Evolutionary conservation across 2,797 vertebrate species (phyloP), one percentile per base, ranked within the genome.

Genomic region (Periophthalmus magnuspinnatus): DNA sequence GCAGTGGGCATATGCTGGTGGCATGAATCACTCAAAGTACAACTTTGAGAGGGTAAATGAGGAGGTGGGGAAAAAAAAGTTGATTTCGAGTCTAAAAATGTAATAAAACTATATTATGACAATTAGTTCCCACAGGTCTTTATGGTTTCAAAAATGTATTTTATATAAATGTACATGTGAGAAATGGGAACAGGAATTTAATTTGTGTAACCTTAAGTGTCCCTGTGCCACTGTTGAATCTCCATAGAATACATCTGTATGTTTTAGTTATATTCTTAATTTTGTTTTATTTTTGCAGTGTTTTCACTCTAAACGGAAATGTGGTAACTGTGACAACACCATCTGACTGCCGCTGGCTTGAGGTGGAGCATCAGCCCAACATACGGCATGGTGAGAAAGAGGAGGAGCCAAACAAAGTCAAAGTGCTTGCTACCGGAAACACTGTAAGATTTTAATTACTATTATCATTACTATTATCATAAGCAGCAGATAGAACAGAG

Each of bases 331-430:
- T 95, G 87, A 93, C 88, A 0, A 95, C 94, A 0, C 94, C 94
- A 0, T 94, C 92, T 0, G 93, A 95, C 86, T 94, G 93, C 78
- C 92, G 93, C 88, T 97, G 95, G 96, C 91, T 99, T 22, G 94
- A 94, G 75, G 95, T 99, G 73, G 94, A 94, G 85, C 94, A 95
- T 85, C 81, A 67, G 71, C 93, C 91, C 19, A 65, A 72, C 0
- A 69, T 13, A 5, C 86, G 64, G 67, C 65, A 62, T 41, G 76
- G 36, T 13, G 74, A 77, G 11, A 56, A 75, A 65, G 80, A 84
- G 7, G 90, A 90, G 58, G 89, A 93, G 70, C 91, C 88, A 74
- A 90, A 84, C 19, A 94, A 77, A 0, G 86, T 95, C 57, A 95
- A 92, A 84, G 92, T 99, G 80, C 87, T 95, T 10, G 94, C 94